Conservation (phyloP, 2,797 vertebrate genomes). For the Lagodon rhomboides region DNA sequence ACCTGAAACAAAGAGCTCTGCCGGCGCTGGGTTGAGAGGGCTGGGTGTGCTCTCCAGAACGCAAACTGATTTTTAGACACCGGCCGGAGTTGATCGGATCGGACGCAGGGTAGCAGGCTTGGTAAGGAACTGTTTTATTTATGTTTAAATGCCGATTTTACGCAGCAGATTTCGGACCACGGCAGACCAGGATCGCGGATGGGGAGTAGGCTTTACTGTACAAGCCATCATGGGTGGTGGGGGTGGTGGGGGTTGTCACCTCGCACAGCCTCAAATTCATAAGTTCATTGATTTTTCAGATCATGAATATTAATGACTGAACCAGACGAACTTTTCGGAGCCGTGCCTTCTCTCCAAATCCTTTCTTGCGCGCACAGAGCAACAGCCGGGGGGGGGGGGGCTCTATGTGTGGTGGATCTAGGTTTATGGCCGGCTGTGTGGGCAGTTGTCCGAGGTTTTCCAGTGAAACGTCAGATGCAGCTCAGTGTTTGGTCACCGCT, state of each 20-base stretch:
- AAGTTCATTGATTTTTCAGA: not conserved
- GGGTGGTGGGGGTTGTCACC: not conserved
- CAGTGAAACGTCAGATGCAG: constrained; percentile 66
- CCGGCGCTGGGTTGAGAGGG: constrained; percentile 18
- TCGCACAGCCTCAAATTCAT: not conserved
- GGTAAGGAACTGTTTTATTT: constrained; percentile 43
- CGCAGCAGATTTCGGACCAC: not conserved
- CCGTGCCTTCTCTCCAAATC: not conserved
- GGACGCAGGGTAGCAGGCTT: constrained; percentile 21
- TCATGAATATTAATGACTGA: not conserved
- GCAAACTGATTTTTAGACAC: constrained; percentile 19
- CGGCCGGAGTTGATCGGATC: constrained; percentile 3
- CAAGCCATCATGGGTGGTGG: too few relatives aligned
- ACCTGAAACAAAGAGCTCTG: constrained; percentile 42
- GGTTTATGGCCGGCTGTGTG: not conserved
- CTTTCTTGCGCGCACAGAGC: not conserved
- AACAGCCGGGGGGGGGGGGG: not conserved
- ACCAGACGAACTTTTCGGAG: not conserved
- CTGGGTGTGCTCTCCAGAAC: constrained; percentile 33
- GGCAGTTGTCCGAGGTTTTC: constrained; percentile 60
- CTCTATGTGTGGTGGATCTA: not conserved
- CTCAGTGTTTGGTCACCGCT: constrained; percentile 70
- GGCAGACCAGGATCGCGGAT: not conserved
- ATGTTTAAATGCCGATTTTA: not conserved
- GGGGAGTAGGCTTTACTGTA: not conserved